Percentiles rank a stretch among this genome's conserved stretches.
Conservation (phyloP, 2,888 invertebrate species). For the Crioceris asparagi region DNA sequence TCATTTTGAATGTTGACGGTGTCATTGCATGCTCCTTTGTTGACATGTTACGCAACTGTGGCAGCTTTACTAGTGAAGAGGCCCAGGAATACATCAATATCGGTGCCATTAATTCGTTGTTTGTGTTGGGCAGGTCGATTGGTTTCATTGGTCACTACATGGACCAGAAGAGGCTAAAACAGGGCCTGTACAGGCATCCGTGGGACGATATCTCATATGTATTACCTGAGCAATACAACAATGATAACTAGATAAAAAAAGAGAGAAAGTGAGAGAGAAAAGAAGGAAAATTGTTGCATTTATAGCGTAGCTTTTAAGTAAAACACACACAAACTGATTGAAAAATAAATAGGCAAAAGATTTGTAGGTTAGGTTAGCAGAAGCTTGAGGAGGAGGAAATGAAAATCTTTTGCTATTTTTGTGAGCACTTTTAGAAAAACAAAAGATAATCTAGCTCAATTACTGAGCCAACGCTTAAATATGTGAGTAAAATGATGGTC, state of each 20-base stretch:
- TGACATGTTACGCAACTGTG: slow-evolving; percentile 87
- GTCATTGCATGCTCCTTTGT: slow-evolving; percentile 97
- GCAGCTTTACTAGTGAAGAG: slow-evolving; percentile 92
- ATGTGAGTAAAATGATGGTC: no score
- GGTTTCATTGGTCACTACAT: slow-evolving; percentile 98
- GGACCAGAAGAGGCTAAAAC: slow-evolving; percentile 97
- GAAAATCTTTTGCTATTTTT: no score
- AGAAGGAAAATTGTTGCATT: no score
- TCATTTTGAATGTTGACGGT: slow-evolving; percentile 95
- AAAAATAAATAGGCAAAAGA: no score
- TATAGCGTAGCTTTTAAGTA: no score
- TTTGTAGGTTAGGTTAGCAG: no score
- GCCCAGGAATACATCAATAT: slow-evolving; percentile 96
- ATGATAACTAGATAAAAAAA: slow-evolving; percentile 22
- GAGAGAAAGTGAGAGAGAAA: no score
- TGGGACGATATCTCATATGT: slow-evolving; percentile 98
- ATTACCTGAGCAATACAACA: slow-evolving; percentile 60
- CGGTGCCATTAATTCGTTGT: slow-evolving; percentile 95
- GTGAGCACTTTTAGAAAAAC: no score
- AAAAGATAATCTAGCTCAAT: no score
- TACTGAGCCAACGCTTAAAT: no score
- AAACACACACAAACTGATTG: no score
- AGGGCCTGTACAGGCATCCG: slow-evolving; percentile 97
- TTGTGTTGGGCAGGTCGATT: slow-evolving; percentile 95
- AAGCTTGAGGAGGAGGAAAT: no score